Evolutionary conservation across 2,113 vertebrate species (phyloP), one percentile per base, ranked within the genome.

Genomic region (Camelus bactrianus): DNA sequence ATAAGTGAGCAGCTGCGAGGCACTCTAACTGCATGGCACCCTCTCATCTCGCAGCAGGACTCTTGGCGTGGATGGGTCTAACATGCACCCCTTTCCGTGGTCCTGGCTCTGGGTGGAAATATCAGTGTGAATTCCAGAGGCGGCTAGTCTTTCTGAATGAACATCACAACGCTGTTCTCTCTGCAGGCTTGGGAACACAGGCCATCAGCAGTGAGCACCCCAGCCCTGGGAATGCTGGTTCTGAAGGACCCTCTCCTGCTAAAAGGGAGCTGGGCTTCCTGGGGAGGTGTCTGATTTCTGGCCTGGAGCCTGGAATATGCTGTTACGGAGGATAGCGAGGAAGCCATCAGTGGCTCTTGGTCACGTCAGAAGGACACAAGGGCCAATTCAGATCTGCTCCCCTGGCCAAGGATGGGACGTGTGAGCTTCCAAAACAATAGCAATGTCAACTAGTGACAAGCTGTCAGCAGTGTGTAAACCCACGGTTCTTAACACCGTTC

Each of bases 311-410:
- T 11, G 46, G 16, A 52, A 28, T 14, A 9, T 19, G 6, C 30
- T 13, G 8, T 24, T 8, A 26, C 4, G 22, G 38, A 10, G 6
- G 52, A n/a, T 9, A 16, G 8, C 4, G 8, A 26, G 10, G 14
- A 30, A 24, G 35, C n/a, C n/a, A 6, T 30, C 50, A 22, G 22
- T 0, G 35, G 52, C 67, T 42, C 35, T 17, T 48, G 69, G 54
- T 15, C 69, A 50, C 0, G 14, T 35, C 20, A 26, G n/a, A n/a
- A 48, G 46, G 30, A 54, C 3, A 3, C 48, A 16, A 22, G 20
- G 73, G 24, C 58, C 2, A 7, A 3, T 10, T 65, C 60, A 11
- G 24, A 10, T 26, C 6, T 0, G 10, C 6, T 17, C 24, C 46
- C 58, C 46, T 8, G 14, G 32, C 26, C 46, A 24, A 50, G 22